Conservation (phyloP, 2,797 vertebrate genomes). For the Falco concolor region DNA sequence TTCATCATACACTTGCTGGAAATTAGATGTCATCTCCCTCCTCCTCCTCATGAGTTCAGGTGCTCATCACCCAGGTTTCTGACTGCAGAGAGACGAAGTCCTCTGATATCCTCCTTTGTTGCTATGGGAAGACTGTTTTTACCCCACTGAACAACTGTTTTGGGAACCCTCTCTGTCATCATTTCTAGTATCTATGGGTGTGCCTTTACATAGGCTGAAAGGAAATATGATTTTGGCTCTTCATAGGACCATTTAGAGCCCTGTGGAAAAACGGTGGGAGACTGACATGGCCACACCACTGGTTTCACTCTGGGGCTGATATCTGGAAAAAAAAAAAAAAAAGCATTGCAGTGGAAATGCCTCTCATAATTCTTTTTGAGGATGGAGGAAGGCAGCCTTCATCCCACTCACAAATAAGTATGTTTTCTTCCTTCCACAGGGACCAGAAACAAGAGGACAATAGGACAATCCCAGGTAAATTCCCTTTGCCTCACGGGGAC, state of each 20-base stretch:
- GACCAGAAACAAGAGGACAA: neutral
- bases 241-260: neutral
- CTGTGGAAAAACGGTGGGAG: neutral
- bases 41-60: neutral
- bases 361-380: neutral
- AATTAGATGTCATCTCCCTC: neutral
- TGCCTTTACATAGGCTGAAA: neutral
- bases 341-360: neutral
- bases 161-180: neutral
- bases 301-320: neutral
- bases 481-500: fast-evolving
- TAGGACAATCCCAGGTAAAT: neutral
- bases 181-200: neutral
- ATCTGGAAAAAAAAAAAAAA: neutral
- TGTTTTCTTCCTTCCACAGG: neutral
- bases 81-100: neutral
- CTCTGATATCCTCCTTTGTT: neutral
- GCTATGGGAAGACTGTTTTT: neutral
- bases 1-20: neutral
- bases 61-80: neutral
- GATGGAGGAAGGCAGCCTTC: neutral
- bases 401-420: neutral
- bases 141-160: neutral
- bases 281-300: neutral
- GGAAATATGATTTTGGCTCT: neutral